phyloP scores from a whole-genome alignment of 1,140 invertebrate genomes.

The Drosophila ficusphila region DNA sequence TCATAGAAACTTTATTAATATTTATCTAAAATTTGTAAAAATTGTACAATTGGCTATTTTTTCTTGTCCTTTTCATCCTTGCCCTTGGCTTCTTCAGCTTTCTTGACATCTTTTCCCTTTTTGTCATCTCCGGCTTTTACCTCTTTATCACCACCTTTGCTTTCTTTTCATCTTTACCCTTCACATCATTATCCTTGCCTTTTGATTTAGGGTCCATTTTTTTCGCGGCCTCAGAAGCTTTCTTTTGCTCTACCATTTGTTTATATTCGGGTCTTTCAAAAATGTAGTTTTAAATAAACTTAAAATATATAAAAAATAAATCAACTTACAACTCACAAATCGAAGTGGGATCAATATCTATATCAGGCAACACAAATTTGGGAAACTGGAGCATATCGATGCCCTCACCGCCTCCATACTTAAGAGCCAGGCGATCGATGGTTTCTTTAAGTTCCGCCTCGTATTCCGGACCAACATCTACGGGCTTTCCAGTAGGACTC shows the following conservation, averaged over 20 bases:
- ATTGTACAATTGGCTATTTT: not conserved
- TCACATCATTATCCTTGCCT: not conserved
- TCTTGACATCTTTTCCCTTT: not conserved
- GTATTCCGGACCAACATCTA: slow-evolving; percentile 21
- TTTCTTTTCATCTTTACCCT: not conserved
- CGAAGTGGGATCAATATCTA: slow-evolving; percentile 34
- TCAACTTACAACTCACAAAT: slow-evolving; percentile 27
- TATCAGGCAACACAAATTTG: slow-evolving; percentile 26
- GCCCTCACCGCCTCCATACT: slow-evolving; percentile 28
- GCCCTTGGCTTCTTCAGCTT: not conserved
- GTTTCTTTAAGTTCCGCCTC: slow-evolving; percentile 15
- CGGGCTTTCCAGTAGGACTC: slow-evolving; percentile 33
- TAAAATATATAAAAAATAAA: not conserved
- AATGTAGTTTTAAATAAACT: not conserved
- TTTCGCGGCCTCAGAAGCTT: not conserved
- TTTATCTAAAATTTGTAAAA: not conserved
- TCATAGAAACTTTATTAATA: slow-evolving; percentile 4
- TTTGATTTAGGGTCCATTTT: not conserved
- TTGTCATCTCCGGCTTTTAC: not conserved
- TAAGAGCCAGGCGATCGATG: not conserved
- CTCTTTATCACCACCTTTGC: not conserved
- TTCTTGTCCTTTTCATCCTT: slow-evolving; percentile 8
- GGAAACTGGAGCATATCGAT: slow-evolving; percentile 23
- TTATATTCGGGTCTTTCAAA: slow-evolving; percentile 4
- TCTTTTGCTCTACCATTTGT: not conserved